Conservation (phyloP, 2,888 invertebrate genomes). For the Glyphotaelius pellucidus region DNA sequence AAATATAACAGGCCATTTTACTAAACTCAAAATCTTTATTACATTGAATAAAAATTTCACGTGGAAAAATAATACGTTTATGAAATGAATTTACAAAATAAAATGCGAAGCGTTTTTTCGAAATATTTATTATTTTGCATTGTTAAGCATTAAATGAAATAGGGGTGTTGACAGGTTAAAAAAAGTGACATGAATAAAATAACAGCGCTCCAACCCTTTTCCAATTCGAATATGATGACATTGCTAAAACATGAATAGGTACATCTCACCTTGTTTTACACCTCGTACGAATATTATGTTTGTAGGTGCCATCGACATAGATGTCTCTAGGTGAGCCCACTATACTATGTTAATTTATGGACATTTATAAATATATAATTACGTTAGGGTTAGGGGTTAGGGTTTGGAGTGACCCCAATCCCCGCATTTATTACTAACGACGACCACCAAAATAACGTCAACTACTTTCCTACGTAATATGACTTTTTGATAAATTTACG, state of each 20-base stretch:
- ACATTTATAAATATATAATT: not conserved
- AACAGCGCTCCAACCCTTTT: not conserved
- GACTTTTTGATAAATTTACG: no score
- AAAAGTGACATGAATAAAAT: not conserved
- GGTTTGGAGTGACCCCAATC: not conserved
- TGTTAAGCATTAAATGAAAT: not conserved
- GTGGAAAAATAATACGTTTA: not conserved
- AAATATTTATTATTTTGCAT: not conserved
- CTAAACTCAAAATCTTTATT: no score
- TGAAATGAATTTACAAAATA: not conserved
- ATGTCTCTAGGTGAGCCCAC: not conserved
- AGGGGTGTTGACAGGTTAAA: not conserved
- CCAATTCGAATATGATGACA: not conserved
- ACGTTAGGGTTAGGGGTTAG: not conserved
- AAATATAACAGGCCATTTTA: no score
- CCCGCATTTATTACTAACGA: no score
- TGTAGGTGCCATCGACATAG: not conserved
- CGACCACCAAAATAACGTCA: no score
- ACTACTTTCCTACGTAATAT: no score
- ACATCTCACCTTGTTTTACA: not conserved
- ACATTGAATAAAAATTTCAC: not conserved
- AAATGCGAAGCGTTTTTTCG: not conserved
- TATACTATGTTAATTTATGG: not conserved
- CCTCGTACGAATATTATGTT: not conserved
- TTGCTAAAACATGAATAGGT: not conserved